Conservation (phyloP, 2,113 vertebrate species). For the Taurulus bubalis region DNA sequence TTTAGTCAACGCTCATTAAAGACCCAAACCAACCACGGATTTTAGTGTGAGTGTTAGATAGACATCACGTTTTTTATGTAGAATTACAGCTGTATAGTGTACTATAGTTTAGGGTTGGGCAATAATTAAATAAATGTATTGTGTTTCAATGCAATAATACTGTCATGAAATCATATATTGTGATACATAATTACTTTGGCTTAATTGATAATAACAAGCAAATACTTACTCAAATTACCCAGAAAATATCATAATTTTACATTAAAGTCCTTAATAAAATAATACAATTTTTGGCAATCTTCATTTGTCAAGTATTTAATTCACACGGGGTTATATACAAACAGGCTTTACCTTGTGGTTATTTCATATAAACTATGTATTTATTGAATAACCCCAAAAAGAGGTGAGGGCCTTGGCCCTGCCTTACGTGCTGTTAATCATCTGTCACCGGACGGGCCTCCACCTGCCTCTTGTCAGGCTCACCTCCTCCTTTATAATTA, state of each 20-base stretch:
- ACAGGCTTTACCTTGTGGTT: not conserved
- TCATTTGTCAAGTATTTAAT: too few species aligned
- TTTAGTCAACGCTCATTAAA: not conserved
- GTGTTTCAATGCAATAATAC: too few species aligned
- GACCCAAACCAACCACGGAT: not conserved
- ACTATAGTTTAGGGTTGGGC: too few species aligned
- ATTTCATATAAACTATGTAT: not conserved
- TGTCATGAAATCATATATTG: too few species aligned
- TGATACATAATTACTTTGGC: too few species aligned
- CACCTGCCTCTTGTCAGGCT: slow-evolving; percentile 1
- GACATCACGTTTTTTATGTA: not conserved
- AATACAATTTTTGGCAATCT: not conserved
- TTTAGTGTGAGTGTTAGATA: not conserved
- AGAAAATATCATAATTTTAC: too few species aligned
- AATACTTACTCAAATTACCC: too few species aligned
- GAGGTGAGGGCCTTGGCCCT: too few species aligned
- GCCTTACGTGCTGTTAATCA: not conserved
- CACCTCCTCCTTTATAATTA: not conserved
- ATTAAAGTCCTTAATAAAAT: not conserved
- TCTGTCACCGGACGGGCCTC: slow-evolving; percentile 4
- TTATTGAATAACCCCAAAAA: not conserved
- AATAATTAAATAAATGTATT: too few species aligned
- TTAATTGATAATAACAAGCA: too few species aligned
- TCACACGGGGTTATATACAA: not conserved
- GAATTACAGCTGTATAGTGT: not conserved